Percentiles rank a stretch among this genome's conserved stretches.
phyloP scores from a whole-genome alignment of 2,113 vertebrate genomes.

The Carassius gibelio region DNA sequence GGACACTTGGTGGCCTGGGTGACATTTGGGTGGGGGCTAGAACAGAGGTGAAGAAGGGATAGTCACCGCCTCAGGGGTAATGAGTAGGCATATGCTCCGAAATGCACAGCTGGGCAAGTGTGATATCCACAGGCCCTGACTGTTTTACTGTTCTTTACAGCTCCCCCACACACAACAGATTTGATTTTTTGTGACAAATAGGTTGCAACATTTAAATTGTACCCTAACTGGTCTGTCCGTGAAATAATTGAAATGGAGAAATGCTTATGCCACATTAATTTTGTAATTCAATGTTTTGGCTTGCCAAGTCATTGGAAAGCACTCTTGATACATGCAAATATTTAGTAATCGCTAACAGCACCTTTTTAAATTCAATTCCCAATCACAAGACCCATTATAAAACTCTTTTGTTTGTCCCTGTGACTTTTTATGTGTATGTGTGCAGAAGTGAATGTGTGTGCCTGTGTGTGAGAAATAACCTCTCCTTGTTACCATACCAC shows the following conservation, averaged over 20 bases:
- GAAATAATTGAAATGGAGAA: neutral
- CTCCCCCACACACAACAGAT: neutral
- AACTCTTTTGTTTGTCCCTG: conserved; percentile 45
- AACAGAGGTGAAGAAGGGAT: conserved; percentile 53
- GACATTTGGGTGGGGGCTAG: conserved; percentile 63
- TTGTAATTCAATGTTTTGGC: neutral
- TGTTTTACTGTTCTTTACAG: neutral
- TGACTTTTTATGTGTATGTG: conserved; percentile 53
- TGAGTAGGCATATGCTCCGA: conserved; percentile 67
- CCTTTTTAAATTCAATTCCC: conserved; percentile 9
- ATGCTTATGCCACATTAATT: neutral
- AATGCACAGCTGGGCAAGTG: conserved; percentile 56
- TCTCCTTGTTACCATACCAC: conserved; percentile 82
- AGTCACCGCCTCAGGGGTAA: conserved; percentile 55
- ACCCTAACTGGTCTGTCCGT: neutral
- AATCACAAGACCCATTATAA: conserved; percentile 30
- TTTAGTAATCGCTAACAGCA: neutral
- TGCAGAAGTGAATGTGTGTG: conserved; percentile 50
- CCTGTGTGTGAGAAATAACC: conserved; percentile 74
- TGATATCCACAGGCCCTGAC: conserved; percentile 6
- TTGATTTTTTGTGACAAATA: neutral
- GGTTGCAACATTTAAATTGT: neutral
- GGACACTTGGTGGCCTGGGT: conserved; percentile 67
- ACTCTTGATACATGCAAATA: conserved; percentile 1
- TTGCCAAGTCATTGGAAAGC: neutral